Conservation (phyloP, 1,140 invertebrate species). For the Plectus sambesii region DNA sequence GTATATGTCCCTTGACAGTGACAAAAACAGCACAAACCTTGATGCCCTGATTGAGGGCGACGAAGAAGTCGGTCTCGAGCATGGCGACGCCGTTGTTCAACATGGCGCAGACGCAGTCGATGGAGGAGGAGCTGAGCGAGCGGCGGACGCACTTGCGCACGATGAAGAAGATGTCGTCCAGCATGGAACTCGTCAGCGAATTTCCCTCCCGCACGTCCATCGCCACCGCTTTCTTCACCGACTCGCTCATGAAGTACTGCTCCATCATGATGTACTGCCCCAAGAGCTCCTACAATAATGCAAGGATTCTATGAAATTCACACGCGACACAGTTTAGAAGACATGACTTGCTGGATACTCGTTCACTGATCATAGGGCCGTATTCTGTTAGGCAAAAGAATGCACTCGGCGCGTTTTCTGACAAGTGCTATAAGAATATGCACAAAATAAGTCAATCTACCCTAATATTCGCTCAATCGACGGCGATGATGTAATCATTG, state of each 20-base stretch:
- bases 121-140: conserved; percentile 71
- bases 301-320: conserved; percentile 65
- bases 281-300: conserved; percentile 77
- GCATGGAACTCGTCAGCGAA: conserved; percentile 73
- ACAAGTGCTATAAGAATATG: no score
- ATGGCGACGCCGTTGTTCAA: conserved; percentile 81
- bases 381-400: no score
- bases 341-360: no score
- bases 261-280: conserved; percentile 82
- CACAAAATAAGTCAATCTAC: no score
- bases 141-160: conserved; percentile 85
- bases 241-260: conserved; percentile 89
- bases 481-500: no score
- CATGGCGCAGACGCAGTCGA: conserved; percentile 90
- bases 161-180: conserved; percentile 96
- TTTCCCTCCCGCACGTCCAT: conserved; percentile 64
- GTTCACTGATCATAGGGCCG: no score
- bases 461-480: no score
- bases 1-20: conserved; percentile 21
- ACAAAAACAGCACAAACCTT: conserved; percentile 68
- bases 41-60: conserved; percentile 62
- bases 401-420: no score
- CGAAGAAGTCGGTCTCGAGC: conserved; percentile 72
- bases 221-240: conserved; percentile 78
- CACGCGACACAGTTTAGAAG: conserved; percentile 60